phyloP scores from a whole-genome alignment of 2,888 invertebrate species.

The Diarsia dahlii region DNA sequence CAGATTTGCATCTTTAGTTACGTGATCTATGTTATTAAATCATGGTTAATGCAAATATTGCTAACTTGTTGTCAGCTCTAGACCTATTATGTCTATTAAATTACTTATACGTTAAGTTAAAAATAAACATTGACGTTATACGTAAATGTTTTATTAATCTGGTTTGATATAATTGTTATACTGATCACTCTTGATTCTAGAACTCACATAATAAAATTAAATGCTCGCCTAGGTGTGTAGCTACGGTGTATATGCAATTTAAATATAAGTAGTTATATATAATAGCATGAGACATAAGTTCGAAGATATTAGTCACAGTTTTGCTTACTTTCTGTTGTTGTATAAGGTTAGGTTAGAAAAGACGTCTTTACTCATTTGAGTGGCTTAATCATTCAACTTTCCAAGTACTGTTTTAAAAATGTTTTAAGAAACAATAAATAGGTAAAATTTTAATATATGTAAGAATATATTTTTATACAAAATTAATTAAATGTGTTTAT shows the following conservation, averaged over 20 bases:
- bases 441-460: neutral
- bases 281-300: neutral
- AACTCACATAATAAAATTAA: neutral
- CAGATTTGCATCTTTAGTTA: conserved; percentile 10
- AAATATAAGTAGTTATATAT: neutral
- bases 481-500: conserved; percentile 16
- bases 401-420: neutral
- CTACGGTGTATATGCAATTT: no score
- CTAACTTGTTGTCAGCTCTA: neutral
- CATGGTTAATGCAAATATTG: neutral
- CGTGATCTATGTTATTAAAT: neutral
- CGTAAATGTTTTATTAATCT: neutral
- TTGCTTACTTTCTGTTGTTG: conserved; percentile 4
- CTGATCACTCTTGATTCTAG: neutral
- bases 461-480: neutral
- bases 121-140: neutral
- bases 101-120: neutral
- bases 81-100: neutral
- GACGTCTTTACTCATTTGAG: neutral
- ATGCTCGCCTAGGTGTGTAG: neutral
- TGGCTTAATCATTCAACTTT: neutral
- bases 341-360: neutral
- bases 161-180: neutral
- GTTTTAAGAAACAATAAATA: neutral
- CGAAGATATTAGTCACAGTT: neutral